These are phyloP conservation scores for Eilema caniola DNA, from an alignment of 2,888 invertebrate species.

Conservation along the genomic window DNA sequence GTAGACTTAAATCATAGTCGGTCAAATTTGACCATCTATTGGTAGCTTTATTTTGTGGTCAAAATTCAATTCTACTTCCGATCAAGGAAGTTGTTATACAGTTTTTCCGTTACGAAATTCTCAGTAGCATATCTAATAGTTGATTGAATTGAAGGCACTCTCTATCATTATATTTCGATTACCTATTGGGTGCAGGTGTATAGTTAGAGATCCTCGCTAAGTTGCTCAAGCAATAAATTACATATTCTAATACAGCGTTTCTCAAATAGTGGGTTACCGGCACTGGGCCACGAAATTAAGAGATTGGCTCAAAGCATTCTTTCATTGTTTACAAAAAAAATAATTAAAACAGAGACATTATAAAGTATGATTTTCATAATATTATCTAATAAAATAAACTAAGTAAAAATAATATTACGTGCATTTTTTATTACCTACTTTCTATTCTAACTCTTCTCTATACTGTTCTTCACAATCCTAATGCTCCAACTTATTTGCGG, in stretches of 20 bases:
- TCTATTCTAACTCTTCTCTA: not conserved
- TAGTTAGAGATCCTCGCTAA: not conserved
- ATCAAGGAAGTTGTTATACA: not conserved
- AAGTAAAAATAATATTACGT: not conserved
- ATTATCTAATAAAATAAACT: too few species aligned
- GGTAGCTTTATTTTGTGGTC: not conserved
- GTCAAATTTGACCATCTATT: not conserved
- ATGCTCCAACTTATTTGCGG: too few species aligned
- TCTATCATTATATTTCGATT: not conserved
- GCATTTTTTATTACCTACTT: not conserved
- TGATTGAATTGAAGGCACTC: not conserved
- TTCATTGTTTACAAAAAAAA: too few species aligned
- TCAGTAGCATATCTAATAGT: not conserved
- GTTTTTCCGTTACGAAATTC: not conserved
- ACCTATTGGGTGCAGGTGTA: not conserved
- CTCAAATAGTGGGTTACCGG: not conserved
- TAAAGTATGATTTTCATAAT: too few species aligned
- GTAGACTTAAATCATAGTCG: too few species aligned
- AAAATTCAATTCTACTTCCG: not conserved
- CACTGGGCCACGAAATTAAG: too few species aligned
- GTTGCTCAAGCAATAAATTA: not conserved
- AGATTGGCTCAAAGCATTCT: not conserved
- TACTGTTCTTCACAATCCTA: too few species aligned
- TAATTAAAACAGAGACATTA: too few species aligned
- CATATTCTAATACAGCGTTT: not conserved